phyloP scores from a whole-genome alignment of 2,797 vertebrate species.

The Syndactyla subalaris region DNA sequence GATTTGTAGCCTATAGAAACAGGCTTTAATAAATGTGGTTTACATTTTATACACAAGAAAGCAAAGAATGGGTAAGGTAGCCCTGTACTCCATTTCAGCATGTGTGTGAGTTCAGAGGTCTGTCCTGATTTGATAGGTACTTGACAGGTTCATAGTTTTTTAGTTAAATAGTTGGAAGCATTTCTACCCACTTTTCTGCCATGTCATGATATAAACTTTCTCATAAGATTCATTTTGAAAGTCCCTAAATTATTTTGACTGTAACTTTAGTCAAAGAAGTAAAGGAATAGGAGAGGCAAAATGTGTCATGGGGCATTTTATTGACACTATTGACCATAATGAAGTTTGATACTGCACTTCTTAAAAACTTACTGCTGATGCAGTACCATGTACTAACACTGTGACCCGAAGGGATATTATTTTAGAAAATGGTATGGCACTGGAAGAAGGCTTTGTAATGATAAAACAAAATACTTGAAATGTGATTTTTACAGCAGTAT shows the following conservation, averaged over 20 bases:
- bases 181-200: fast-evolving
- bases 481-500: not conserved
- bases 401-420: not conserved
- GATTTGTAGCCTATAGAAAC: not conserved
- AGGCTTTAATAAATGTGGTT: not conserved
- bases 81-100: not conserved
- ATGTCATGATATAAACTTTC: not conserved
- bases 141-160: not conserved
- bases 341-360: not conserved
- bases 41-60: not conserved
- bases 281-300: not conserved
- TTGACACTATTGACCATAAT: not conserved
- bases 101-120: not conserved
- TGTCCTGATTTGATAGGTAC: not conserved
- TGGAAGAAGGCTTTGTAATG: not conserved
- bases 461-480: not conserved
- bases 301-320: not conserved
- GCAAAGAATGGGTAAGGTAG: not conserved
- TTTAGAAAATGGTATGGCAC: not conserved
- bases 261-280: not conserved
- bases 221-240: not conserved
- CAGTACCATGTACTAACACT: not conserved
- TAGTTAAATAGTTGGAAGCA: not conserved
- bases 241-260: not conserved
- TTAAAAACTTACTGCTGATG: not conserved